Evolutionary conservation across 2,113 vertebrate species (phyloP), one percentile per base, ranked within the genome.

Genomic region (Myotis lucifugus): DNA sequence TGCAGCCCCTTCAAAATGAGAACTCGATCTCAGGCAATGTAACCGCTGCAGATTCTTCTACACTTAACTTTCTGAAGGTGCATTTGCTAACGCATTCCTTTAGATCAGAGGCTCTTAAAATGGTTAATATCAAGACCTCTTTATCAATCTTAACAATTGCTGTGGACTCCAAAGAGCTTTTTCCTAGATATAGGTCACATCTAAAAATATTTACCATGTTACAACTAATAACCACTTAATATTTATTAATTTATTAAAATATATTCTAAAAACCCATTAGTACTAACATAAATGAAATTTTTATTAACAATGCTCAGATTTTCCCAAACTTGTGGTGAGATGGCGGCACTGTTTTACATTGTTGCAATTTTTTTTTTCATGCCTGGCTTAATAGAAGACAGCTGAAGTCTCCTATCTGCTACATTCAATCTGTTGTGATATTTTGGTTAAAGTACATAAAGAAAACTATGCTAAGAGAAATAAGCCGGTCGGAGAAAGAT

Each of bases 241-340:
- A 77, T 17, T 32, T 52, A 81, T 88, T 93, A 84, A 82, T 86
- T 76, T 13, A 37, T 54, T 59, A 67, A 84, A 93, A 89, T 64
- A 70, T n/a, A 29, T 86, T 48, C 54, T 37, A 67, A 73, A 83
- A 77, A 19, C 8, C 9, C 19, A 77, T 23, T 78, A 34, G 5
- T 25, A 21, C 19, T 85, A 76, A 52, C 8, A 50, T 77, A 93
- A 78, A 14, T 76, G 40, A 70, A 2, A 56, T 34, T 84, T 88
- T 94, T 91, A 77, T 61, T 69, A 73, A n/a, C n/a, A 74, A 56
- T 48, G 85, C 79, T 79, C 59, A 46, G 8, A 76, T 70, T 81
- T n/a, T 19, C 54, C 48, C 32, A 40, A 72, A 90, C 11, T 40
- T 23, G 40, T 17, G 64, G 19, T 70, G 52, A n/a, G 42, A 87